A percentile compares a stretch with the other conserved stretches of the same genome.
Evolutionary conservation across 2,888 invertebrate genomes (phyloP).

Genomic region (Allolobophora icterica): DNA sequence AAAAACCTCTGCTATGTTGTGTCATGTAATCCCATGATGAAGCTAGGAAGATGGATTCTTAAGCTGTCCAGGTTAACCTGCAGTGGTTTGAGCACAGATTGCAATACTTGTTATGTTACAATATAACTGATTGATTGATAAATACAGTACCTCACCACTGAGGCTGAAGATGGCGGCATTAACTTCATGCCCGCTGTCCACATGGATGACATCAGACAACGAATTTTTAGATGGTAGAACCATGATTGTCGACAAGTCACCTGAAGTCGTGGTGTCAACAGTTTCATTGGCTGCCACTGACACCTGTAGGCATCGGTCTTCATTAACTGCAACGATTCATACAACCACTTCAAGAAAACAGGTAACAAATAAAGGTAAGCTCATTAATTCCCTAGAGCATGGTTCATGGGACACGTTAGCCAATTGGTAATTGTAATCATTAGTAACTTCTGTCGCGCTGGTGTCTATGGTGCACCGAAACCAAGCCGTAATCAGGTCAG

Average conservation of each 20-base stretch:
- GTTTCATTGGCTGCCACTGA: slow-evolving; percentile 48
- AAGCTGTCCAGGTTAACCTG: no score
- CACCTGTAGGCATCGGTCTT: slow-evolving; percentile 38
- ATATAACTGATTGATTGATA: not conserved
- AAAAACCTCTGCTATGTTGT: no score
- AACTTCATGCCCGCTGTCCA: not conserved
- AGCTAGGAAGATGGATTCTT: no score
- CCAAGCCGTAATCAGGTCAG: no score
- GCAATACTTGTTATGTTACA: no score
- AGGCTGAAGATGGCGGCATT: not conserved
- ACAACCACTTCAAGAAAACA: slow-evolving; percentile 9
- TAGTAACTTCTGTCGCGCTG: no score
- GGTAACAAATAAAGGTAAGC: not conserved
- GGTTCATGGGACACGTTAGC: no score
- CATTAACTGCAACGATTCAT: not conserved
- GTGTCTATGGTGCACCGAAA: no score
- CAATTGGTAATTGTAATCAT: no score
- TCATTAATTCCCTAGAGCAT: no score
- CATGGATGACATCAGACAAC: not conserved
- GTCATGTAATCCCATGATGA: no score
- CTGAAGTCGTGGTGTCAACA: slow-evolving; percentile 37
- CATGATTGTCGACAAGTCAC: slow-evolving; percentile 7
- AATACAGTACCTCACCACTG: not conserved
- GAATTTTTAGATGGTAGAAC: not conserved
- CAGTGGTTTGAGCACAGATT: no score